These are phyloP conservation scores for Nycteola revayana DNA, from an alignment of 2,888 invertebrate species.

Conservation along the genomic window DNA sequence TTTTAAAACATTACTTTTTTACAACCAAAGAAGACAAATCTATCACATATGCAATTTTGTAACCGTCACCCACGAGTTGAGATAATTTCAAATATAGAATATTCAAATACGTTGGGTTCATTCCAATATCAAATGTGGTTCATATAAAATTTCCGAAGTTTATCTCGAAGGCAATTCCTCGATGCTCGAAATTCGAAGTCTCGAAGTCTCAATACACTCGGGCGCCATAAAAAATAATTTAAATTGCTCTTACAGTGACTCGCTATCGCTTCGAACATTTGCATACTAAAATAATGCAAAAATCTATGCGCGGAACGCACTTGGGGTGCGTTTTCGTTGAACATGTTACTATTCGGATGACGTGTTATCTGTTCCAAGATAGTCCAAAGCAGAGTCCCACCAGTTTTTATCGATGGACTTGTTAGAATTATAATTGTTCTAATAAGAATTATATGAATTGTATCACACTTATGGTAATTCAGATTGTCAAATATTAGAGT, in stretches of 20 bases:
- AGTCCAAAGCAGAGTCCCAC: no score
- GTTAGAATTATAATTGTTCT: no score
- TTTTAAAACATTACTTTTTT: not conserved
- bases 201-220: constrained; percentile 76
- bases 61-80: constrained; percentile 31
- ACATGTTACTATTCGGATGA: constrained; percentile 22
- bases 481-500: no score
- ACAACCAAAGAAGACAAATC: constrained; percentile 11
- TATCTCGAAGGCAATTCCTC: constrained; percentile 55
- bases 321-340: constrained; percentile 48
- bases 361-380: no score
- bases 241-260: constrained; percentile 80
- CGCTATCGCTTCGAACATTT: constrained; percentile 76
- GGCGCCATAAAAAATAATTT: constrained; percentile 83
- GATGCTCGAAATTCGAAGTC: constrained; percentile 48
- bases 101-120: constrained; percentile 38
- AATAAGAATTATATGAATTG: no score
- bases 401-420: no score
- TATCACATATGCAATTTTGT: constrained; percentile 33
- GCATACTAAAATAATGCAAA: constrained; percentile 82
- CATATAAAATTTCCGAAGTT: constrained; percentile 69
- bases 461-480: no score
- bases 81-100: constrained; percentile 30
- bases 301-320: constrained; percentile 76
- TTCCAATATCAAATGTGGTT: constrained; percentile 49